Base-by-base conservation (phyloP, 2,888 invertebrate species). In the Brenthis daphne region DNA sequence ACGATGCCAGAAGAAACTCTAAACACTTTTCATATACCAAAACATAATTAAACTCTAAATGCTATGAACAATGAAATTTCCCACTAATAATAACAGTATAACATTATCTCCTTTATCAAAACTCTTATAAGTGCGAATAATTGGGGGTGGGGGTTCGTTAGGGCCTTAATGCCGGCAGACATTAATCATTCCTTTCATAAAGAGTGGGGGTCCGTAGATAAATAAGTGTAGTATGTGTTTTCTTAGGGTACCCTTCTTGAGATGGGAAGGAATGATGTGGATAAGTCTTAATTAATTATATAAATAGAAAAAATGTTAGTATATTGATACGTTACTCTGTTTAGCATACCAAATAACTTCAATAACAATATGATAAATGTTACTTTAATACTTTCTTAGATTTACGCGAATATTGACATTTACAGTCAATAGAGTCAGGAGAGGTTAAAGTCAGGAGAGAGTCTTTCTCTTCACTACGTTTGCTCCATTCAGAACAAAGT, bases 181-280 rank as follows among this genome's bases (percentile, higher is more conserved):
- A 92, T 92, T 92, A 92, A 92, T 92, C 92, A 92, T 92, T 90
- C 91, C 92, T 92, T 92, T 92, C 92, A 92, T 91, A 92, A 92
- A 92, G 92, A 92, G 90, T 90, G 89, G 90, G 88, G 88, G 82
- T 79, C 84, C 84, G 85, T 89, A 92, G 92, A 92, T 92, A 92
- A 92, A 92, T 92, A 92, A 92, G 89, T 92, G 90, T 92, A 92
- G 88, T 92, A 92, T 90, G 91, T 92, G 89, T 90, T 92, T 92
- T 92, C 92, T 92, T 91, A 89, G 92, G 89, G 88, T 89, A 90
- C 89, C 88, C 85, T 87, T 87, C 89, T 89, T 90, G 87, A 88
- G 90, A 80, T 83, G 72, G 64, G 81, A 1, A 63, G 55, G 77
- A 14, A 50, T 81, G 57, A 37, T 74, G 70, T 85, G 87, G 91